A percentile compares a stretch with the other conserved stretches of the same genome.
These are phyloP conservation scores for Phyllotis vaccarum DNA, from an alignment of 2,797 vertebrate genomes.

Conservation along the genomic window DNA sequence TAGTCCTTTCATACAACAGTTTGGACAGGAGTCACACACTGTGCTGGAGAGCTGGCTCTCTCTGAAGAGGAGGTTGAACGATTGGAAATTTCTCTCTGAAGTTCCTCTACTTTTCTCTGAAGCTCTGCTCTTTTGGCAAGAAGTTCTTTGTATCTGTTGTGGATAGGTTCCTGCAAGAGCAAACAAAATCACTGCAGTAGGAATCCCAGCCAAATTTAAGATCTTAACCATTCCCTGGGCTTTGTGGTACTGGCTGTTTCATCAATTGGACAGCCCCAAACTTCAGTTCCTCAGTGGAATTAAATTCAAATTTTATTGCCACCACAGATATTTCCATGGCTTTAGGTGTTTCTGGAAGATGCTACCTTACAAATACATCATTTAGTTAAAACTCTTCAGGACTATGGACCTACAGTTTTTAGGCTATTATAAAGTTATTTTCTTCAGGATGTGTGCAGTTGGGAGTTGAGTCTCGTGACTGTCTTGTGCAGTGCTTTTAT, in stretches of 20 bases:
- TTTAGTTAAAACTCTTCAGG: background rate
- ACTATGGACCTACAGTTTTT: background rate
- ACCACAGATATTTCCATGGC: background rate
- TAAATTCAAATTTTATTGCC: background rate
- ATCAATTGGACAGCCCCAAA: background rate
- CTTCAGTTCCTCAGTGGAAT: background rate
- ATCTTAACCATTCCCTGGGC: background rate
- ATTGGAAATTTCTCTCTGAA: conserved; percentile 95
- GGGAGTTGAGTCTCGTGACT: background rate
- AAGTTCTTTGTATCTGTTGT: conserved; percentile 96
- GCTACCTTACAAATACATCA: background rate
- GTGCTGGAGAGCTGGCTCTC: conserved; percentile 92
- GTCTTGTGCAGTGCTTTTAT: background rate
- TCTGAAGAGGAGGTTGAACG: conserved; percentile 94
- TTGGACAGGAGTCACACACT: conserved; percentile 95
- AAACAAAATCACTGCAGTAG: background rate
- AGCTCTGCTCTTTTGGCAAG: conserved; percentile 96
- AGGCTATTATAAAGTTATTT: conserved; percentile 15
- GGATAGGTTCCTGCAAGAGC: conserved; percentile 93
- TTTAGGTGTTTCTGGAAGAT: background rate
- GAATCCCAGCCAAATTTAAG: background rate
- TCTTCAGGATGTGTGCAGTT: background rate
- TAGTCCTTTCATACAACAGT: conserved; percentile 91
- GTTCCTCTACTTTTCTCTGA: conserved; percentile 96
- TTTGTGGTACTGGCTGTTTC: background rate